Evolutionary conservation across 2,888 invertebrate species (phyloP).

Genomic region (Junonia oenone): DNA sequence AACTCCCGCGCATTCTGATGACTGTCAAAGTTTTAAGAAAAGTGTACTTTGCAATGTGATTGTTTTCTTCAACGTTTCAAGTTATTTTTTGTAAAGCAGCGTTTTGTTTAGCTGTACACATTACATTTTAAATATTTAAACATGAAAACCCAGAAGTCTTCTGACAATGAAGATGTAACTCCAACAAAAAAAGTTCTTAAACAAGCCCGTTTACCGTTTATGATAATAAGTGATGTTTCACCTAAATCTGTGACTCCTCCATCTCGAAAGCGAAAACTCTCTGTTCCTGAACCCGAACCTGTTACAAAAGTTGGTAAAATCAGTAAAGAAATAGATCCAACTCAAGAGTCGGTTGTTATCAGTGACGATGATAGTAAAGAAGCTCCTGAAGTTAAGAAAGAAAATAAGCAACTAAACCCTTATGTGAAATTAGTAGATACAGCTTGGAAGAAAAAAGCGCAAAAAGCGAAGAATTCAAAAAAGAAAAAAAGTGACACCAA

Average conservation of each 20-base stretch:
- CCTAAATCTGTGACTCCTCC: slow-evolving; percentile 48
- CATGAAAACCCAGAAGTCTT: slow-evolving; percentile 64
- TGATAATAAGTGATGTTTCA: slow-evolving; percentile 67
- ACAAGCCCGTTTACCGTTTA: slow-evolving; percentile 82
- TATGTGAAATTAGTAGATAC: slow-evolving; percentile 63
- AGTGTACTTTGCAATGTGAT: slow-evolving; percentile 31
- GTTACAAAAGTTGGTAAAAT: slow-evolving; percentile 62
- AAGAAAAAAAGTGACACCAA: slow-evolving; percentile 42
- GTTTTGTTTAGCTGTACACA: slow-evolving; percentile 15
- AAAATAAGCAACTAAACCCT: slow-evolving; percentile 52
- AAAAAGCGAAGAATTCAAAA: slow-evolving; percentile 43
- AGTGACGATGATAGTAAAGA: slow-evolving; percentile 64
- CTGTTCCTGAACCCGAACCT: slow-evolving; percentile 51
- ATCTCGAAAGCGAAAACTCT: slow-evolving; percentile 68
- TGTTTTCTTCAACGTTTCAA: slow-evolving; percentile 32
- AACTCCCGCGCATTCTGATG: slow-evolving; percentile 24
- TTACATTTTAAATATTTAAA: slow-evolving; percentile 27
- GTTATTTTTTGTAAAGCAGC: slow-evolving; percentile 5
- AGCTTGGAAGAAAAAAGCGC: slow-evolving; percentile 63
- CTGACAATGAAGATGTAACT: slow-evolving; percentile 55
- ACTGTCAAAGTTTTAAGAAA: slow-evolving; percentile 19
- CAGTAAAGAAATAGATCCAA: slow-evolving; percentile 55
- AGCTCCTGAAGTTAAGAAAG: slow-evolving; percentile 33
- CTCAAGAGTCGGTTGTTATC: slow-evolving; percentile 51
- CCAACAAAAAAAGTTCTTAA: slow-evolving; percentile 79